Percentiles rank a stretch among this genome's conserved stretches.
Evolutionary conservation across 2,888 invertebrate genomes (phyloP).

Genomic region (Ochropleura leucogaster): DNA sequence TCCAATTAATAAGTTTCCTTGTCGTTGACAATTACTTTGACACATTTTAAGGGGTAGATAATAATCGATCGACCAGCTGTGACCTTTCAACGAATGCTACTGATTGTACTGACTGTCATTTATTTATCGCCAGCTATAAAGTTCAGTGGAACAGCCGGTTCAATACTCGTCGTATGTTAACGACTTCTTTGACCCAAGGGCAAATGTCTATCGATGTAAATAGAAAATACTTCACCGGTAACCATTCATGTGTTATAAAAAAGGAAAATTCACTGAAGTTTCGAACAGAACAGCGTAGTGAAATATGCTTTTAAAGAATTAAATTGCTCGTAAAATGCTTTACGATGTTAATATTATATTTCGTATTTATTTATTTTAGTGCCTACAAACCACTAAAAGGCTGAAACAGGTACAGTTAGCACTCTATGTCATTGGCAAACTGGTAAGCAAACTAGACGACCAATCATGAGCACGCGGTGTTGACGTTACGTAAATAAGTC

Average conservation of each 20-base stretch:
- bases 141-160: conserved; percentile 47
- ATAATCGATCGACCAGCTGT: conserved; percentile 41
- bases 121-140: conserved; percentile 55
- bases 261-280: conserved; percentile 12
- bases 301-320: not conserved
- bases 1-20: not conserved
- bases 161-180: conserved; percentile 56
- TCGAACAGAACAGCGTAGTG: not conserved
- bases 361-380: not conserved
- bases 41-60: conserved; percentile 30
- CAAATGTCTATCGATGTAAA: conserved; percentile 45
- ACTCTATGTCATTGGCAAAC: not conserved
- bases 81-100: conserved; percentile 55
- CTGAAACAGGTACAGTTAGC: not conserved
- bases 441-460: not conserved
- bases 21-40: conserved; percentile 12
- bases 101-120: conserved; percentile 51
- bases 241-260: conserved; percentile 35
- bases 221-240: conserved; percentile 47
- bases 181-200: conserved; percentile 60
- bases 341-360: not conserved
- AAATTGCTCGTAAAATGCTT: not conserved
- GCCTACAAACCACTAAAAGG: not conserved
- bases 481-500: no score
- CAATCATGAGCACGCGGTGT: no score